phyloP scores from a whole-genome alignment of 2,797 vertebrate genomes.

The Phoeniculus purpureus region DNA sequence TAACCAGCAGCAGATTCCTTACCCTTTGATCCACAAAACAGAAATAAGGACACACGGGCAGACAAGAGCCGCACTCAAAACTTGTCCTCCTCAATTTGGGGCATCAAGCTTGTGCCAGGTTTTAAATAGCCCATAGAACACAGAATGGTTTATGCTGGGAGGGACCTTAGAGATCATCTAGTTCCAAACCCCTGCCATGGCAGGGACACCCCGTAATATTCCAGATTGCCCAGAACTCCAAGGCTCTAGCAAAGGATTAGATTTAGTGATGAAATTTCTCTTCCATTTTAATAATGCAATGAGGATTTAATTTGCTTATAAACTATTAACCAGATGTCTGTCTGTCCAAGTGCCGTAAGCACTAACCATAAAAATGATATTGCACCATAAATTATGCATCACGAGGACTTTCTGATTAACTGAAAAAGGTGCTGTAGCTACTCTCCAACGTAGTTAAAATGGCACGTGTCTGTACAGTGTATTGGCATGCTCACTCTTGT shows the following conservation, averaged over 20 bases:
- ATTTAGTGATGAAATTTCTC: conserved; percentile 23
- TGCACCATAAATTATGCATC: conserved; percentile 42
- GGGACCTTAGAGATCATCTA: too few species aligned
- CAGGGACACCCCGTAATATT: too few species aligned
- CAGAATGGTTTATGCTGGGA: too few species aligned
- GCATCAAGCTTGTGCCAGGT: not conserved
- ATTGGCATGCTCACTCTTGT: not conserved
- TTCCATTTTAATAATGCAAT: conserved; percentile 32
- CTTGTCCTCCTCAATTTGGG: not conserved
- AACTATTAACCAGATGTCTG: conserved; percentile 47
- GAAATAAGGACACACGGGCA: not conserved
- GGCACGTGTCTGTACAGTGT: not conserved
- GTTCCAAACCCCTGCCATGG: too few species aligned
- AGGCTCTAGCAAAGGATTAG: not conserved
- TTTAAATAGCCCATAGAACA: not conserved
- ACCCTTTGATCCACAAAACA: not conserved
- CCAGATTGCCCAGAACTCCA: not conserved
- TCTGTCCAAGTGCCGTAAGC: conserved; percentile 41
- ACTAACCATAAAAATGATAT: conserved; percentile 4
- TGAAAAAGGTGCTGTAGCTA: not conserved
- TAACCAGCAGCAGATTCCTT: not conserved
- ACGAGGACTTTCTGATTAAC: conserved; percentile 14
- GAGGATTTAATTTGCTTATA: conserved; percentile 52
- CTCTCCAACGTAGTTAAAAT: not conserved
- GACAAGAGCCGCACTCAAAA: not conserved